These are phyloP conservation scores for Megastigmus dorsalis DNA, from an alignment of 2,888 invertebrate species.

Conservation along the genomic window DNA sequence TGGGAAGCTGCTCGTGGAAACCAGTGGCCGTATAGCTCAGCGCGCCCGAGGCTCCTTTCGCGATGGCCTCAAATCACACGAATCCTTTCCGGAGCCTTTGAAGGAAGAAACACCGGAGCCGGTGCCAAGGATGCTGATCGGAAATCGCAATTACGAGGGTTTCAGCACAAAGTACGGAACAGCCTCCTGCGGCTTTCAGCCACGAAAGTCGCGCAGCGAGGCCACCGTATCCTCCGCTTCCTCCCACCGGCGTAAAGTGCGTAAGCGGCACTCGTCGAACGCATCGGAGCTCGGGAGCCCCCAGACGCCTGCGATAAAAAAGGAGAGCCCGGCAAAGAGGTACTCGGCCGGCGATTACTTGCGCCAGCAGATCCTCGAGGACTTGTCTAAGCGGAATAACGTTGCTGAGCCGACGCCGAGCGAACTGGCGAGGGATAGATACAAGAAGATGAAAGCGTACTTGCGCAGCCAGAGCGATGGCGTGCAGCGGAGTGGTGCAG, in stretches of 20 bases:
- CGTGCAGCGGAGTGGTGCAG: neutral
- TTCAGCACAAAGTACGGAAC: conserved; percentile 65
- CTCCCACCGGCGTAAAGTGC: conserved; percentile 30
- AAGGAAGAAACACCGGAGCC: neutral
- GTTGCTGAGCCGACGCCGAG: too few relatives aligned
- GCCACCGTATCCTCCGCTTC: conserved; percentile 54
- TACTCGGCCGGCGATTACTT: conserved; percentile 68
- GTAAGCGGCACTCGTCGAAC: conserved; percentile 59
- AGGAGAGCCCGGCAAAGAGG: conserved; percentile 52
- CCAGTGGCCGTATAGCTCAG: conserved; percentile 67
- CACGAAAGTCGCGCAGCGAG: conserved; percentile 67
- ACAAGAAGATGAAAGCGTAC: conserved; percentile 63
- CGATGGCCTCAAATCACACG: conserved; percentile 62
- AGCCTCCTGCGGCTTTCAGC: conserved; percentile 57
- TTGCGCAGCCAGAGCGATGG: conserved; percentile 59
- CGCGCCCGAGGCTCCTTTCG: conserved; percentile 68
- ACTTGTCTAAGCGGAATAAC: too few relatives aligned
- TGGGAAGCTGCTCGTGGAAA: conserved; percentile 67
- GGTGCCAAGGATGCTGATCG: conserved; percentile 13
- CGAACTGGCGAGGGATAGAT: conserved; percentile 16
- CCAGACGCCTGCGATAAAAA: neutral
- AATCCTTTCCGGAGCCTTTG: conserved; percentile 59
- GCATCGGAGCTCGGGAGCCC: conserved; percentile 38
- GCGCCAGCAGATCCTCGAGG: conserved; percentile 66
- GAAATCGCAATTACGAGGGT: conserved; percentile 66